These are phyloP conservation scores for Novumbra hubbsi DNA, from an alignment of 2,797 vertebrate species.

Conservation along the genomic window DNA sequence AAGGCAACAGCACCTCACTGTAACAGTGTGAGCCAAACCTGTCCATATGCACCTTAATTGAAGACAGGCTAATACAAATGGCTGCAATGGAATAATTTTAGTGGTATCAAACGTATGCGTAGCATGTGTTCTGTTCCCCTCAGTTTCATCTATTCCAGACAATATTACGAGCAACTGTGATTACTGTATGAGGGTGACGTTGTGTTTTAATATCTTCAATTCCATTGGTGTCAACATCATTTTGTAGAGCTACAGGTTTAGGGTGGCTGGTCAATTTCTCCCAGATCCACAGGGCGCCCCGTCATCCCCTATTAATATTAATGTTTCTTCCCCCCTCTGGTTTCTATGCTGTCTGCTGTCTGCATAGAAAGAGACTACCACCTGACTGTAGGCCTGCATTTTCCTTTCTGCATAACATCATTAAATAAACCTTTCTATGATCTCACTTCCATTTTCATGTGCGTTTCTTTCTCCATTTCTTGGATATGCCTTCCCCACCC, in stretches of 20 bases:
- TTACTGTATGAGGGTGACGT: too few species aligned
- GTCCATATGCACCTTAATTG: too few species aligned
- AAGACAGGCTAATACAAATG: too few species aligned
- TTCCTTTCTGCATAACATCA: conserved; percentile 76
- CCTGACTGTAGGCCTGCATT: conserved; percentile 56
- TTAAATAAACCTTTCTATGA: conserved; percentile 82
- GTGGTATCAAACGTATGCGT: too few species aligned
- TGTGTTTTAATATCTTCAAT: too few species aligned
- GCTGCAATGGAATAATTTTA: too few species aligned
- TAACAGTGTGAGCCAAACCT: too few species aligned
- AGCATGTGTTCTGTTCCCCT: too few species aligned
- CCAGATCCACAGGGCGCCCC: conserved; percentile 61
- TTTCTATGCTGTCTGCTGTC: conserved; percentile 78
- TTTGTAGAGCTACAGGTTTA: background rate
- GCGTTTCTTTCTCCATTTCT: conserved; percentile 54
- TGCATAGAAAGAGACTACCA: conserved; percentile 76
- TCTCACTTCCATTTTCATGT: conserved; percentile 33
- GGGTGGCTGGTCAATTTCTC: conserved; percentile 40
- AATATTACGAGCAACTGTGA: too few species aligned
- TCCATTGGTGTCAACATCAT: too few species aligned
- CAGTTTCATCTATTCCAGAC: too few species aligned
- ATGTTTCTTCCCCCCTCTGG: conserved; percentile 28
- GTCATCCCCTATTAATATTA: conserved; percentile 65
- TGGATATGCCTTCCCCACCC: background rate
- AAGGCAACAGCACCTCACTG: too few species aligned